phyloP scores from a whole-genome alignment of 1,140 invertebrate genomes.

The Orchestia grillus region DNA sequence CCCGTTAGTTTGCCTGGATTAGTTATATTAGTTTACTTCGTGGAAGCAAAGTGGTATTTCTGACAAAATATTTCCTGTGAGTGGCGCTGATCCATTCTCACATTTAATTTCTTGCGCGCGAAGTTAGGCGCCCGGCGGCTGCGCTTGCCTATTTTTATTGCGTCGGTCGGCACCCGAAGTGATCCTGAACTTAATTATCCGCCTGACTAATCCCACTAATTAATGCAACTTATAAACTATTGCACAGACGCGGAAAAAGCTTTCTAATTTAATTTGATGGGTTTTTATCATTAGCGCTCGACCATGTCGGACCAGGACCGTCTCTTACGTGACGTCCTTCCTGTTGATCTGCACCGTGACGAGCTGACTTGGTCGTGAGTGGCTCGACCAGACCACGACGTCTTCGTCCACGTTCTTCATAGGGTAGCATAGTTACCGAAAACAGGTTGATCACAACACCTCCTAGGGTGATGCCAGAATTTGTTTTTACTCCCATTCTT shows the following conservation, averaged over 20 bases:
- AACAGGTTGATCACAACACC: no score
- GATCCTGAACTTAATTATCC: constrained; percentile 50
- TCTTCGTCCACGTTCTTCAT: no score
- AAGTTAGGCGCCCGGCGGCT: not conserved
- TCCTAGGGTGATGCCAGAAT: no score
- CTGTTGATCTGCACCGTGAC: not conserved
- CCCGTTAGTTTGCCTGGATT: no score
- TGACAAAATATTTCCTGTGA: not conserved
- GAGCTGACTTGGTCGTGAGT: not conserved
- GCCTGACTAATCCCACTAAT: constrained; percentile 47
- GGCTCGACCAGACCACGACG: no score
- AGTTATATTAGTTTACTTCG: no score
- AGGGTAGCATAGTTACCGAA: no score
- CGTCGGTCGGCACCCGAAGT: not conserved
- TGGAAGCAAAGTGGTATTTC: not conserved
- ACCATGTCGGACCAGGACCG: not conserved
- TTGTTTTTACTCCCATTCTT: no score
- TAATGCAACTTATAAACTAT: constrained; percentile 40
- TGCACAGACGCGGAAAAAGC: not conserved
- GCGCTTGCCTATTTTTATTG: not conserved
- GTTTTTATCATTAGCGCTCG: not conserved
- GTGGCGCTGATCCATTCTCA: not conserved
- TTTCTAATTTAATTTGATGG: not conserved
- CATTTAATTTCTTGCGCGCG: not conserved
- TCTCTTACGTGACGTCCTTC: not conserved